phyloP scores from a whole-genome alignment of 2,797 vertebrate species.

The Prunella strophiata region DNA sequence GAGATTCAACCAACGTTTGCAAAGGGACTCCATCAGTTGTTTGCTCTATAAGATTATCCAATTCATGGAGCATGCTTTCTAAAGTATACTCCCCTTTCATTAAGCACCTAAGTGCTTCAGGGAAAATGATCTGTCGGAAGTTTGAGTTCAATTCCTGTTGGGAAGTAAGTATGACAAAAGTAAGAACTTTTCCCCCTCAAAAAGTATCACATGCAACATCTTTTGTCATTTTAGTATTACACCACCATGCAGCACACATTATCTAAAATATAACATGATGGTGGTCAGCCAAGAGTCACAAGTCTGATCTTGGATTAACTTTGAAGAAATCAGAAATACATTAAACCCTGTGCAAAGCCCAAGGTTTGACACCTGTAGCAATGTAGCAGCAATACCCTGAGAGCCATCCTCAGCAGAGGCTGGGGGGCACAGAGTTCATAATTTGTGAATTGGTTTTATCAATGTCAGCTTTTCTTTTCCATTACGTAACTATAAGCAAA shows the following conservation, averaged over 20 bases:
- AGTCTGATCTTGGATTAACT: not conserved
- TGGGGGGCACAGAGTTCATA: not conserved
- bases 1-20: conserved; percentile 87
- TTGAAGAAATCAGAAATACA: not conserved
- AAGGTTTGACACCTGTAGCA: not conserved
- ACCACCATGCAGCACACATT: not conserved
- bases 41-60: conserved; percentile 94
- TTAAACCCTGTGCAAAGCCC: not conserved
- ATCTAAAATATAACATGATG: not conserved
- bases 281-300: not conserved
- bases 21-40: conserved; percentile 90
- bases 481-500: not conserved
- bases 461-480: not conserved
- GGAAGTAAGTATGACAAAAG: not conserved
- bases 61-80: conserved; percentile 91
- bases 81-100: conserved; percentile 94
- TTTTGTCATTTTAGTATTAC: not conserved
- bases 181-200: not conserved
- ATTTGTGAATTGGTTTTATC: not conserved
- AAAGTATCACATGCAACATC: not conserved
- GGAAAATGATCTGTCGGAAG: conserved; percentile 98
- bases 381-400: not conserved
- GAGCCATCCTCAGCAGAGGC: not conserved
- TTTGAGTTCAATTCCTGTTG: conserved; percentile 94
- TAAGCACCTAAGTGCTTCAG: conserved; percentile 94